phyloP scores from a whole-genome alignment of 1,140 invertebrate genomes.

The Probaryconus sp. region DNA sequence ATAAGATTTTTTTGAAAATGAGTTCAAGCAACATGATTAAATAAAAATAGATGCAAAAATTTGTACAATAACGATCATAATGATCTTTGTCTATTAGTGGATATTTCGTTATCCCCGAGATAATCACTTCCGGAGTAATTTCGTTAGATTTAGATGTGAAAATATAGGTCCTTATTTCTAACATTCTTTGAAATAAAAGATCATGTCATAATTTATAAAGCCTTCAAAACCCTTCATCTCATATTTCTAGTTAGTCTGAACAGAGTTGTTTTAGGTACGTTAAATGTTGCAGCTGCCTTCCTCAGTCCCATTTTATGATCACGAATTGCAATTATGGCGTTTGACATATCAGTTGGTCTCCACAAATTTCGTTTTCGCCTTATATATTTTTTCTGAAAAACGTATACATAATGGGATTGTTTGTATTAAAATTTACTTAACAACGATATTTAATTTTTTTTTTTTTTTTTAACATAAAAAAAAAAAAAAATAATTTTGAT shows the following conservation, averaged over 20 bases:
- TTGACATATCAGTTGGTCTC: slow-evolving; percentile 51
- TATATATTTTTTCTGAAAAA: slow-evolving; percentile 46
- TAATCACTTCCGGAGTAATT: too few species aligned
- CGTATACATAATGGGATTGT: slow-evolving; percentile 39
- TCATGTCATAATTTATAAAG: slow-evolving; percentile 23
- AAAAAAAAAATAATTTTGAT: too few species aligned
- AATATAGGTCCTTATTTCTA: too few species aligned
- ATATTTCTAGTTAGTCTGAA: slow-evolving; percentile 42
- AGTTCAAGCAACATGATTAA: too few species aligned
- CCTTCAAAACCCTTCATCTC: slow-evolving; percentile 11
- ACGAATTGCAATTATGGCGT: slow-evolving; percentile 48
- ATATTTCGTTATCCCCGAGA: too few species aligned
- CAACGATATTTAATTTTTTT: too few species aligned
- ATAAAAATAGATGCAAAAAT: too few species aligned
- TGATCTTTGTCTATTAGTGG: too few species aligned
- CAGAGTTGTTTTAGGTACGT: slow-evolving; percentile 51
- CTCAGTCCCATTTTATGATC: slow-evolving; percentile 52
- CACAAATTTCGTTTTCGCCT: slow-evolving; percentile 50
- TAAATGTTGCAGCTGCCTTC: slow-evolving; percentile 49
- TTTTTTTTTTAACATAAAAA: too few species aligned
- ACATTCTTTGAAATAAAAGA: slow-evolving; percentile 31
- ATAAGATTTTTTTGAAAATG: too few species aligned
- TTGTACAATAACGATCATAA: too few species aligned
- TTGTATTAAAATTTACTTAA: slow-evolving; percentile 34
- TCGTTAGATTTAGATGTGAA: too few species aligned